These are phyloP conservation scores for Notechis scutatus DNA, from an alignment of 2,113 vertebrate genomes.

Conservation along the genomic window DNA sequence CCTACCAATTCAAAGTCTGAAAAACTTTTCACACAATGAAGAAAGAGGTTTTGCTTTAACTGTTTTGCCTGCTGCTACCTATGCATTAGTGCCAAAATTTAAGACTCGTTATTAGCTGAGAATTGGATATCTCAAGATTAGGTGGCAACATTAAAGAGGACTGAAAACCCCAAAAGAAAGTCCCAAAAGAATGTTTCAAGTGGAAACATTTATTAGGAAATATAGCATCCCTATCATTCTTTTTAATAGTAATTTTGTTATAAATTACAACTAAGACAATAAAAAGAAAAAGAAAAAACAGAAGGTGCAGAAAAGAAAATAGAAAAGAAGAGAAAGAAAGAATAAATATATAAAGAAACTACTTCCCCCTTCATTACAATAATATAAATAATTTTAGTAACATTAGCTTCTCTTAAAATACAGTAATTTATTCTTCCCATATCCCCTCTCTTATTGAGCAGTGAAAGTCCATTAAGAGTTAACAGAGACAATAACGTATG, in stretches of 20 bases:
- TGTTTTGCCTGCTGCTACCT: neutral
- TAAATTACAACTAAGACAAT: neutral
- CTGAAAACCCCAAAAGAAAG: neutral
- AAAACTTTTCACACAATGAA: neutral
- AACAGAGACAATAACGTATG: neutral
- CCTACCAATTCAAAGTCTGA: neutral
- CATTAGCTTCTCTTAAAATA: neutral
- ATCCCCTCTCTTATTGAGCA: neutral
- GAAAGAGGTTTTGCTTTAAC: neutral
- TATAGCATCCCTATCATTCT: neutral
- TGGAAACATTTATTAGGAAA: neutral
- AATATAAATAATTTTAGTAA: neutral
- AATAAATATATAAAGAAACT: neutral
- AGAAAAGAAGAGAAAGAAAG: neutral
- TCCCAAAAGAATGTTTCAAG: neutral
- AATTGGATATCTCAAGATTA: neutral
- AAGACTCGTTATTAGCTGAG: neutral
- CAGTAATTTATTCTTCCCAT: neutral
- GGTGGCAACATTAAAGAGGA: neutral
- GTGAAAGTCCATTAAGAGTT: neutral
- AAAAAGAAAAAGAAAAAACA: neutral
- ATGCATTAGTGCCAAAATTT: neutral
- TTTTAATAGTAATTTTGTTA: neutral
- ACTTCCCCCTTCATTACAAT: neutral
- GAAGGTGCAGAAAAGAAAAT: neutral